A percentile compares a stretch with the other conserved stretches of the same genome.
Evolutionary conservation across 1,140 invertebrate genomes (phyloP).

Genomic region (Belonocnema kinseyi): DNA sequence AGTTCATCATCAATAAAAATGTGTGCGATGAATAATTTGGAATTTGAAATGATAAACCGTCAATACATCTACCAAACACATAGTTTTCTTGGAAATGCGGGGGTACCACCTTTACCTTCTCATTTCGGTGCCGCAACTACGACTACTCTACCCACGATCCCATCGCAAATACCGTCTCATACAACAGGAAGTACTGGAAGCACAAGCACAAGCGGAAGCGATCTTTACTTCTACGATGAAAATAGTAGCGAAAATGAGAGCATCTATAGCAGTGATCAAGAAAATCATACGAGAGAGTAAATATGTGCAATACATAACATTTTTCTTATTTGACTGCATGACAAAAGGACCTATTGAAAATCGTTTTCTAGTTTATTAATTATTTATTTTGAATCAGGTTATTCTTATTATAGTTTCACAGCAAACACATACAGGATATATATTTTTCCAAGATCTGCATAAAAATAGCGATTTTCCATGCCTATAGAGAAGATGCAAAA

Average conservation of each 20-base stretch:
- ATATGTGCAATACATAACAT: slow-evolving; percentile 18
- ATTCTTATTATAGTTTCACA: no score
- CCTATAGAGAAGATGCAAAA: no score
- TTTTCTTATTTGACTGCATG: no score
- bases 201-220: slow-evolving; percentile 70
- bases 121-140: slow-evolving; percentile 62
- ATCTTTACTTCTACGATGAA: slow-evolving; percentile 68
- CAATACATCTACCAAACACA: slow-evolving; percentile 77
- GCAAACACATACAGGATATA: no score
- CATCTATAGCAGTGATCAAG: slow-evolving; percentile 69
- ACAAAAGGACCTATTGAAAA: no score
- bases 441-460: no score
- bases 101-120: slow-evolving; percentile 62
- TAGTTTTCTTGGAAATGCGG: slow-evolving; percentile 71
- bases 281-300: slow-evolving; percentile 69
- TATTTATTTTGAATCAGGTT: no score
- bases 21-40: slow-evolving; percentile 77
- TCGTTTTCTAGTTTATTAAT: no score
- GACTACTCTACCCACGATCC: slow-evolving; percentile 59
- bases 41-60: slow-evolving; percentile 75
- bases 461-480: no score
- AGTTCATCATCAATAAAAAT: slow-evolving; percentile 53
- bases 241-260: slow-evolving; percentile 71
- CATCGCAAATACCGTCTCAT: slow-evolving; percentile 63
- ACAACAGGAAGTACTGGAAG: slow-evolving; percentile 69